Conservation (phyloP, 2,888 invertebrate species). For the Rotaria sp. region DNA sequence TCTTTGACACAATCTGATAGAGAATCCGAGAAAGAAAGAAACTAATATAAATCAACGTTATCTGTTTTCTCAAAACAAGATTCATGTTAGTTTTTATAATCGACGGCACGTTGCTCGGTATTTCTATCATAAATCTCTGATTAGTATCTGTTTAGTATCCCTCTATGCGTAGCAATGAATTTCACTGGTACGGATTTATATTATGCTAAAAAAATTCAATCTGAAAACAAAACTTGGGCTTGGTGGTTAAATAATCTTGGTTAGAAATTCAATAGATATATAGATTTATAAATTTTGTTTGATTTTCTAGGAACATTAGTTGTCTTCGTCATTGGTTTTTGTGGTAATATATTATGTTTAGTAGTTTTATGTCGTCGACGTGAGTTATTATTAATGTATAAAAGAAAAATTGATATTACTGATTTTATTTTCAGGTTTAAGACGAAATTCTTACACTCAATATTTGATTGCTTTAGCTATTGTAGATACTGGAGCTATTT, state of each 20-base stretch:
- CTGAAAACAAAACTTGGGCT: background rate
- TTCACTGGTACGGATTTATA: background rate
- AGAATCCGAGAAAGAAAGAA: too few species aligned
- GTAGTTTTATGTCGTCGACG: background rate
- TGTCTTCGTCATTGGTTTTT: background rate
- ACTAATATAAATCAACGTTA: background rate
- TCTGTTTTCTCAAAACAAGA: background rate
- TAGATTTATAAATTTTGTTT: background rate
- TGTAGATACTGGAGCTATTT: background rate
- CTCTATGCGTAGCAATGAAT: background rate
- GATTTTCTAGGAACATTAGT: background rate
- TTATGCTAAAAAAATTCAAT: background rate
- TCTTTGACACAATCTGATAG: too few species aligned
- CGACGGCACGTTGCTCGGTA: background rate
- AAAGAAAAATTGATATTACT: too few species aligned
- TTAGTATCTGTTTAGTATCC: background rate
- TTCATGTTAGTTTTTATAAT: background rate
- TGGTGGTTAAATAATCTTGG: constrained; percentile 16
- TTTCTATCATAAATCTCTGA: background rate
- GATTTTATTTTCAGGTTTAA: background rate
- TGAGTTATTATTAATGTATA: background rate
- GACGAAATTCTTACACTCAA: constrained; percentile 20
- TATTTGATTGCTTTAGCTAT: constrained; percentile 6
- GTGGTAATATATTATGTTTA: constrained; percentile 25
- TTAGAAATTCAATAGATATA: background rate